phyloP scores from a whole-genome alignment of 1,140 invertebrate genomes.

The Oedothorax gibbosus region DNA sequence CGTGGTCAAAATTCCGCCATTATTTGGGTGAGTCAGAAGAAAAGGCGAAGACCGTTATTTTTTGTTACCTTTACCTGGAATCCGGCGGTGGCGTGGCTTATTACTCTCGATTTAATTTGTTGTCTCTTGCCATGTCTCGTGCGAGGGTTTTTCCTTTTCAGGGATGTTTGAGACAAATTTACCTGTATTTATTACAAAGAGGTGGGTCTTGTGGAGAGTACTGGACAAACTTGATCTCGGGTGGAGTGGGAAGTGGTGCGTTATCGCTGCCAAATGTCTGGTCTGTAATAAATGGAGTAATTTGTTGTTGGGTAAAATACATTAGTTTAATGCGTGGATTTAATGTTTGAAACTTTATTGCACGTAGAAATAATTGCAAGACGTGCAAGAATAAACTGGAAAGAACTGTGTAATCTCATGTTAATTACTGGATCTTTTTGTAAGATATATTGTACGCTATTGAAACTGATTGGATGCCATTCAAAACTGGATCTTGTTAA shows the following conservation, averaged over 20 bases:
- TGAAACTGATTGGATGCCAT: too few relatives aligned
- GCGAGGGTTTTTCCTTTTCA: background rate
- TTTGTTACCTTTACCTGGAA: background rate
- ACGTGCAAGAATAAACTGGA: too few relatives aligned
- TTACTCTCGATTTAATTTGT: background rate
- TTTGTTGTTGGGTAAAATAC: background rate
- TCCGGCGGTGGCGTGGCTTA: background rate
- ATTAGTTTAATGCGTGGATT: too few relatives aligned
- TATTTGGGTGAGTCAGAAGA: constrained; percentile 18
- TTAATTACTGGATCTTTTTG: too few relatives aligned
- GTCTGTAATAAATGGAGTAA: too few relatives aligned
- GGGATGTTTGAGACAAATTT: background rate
- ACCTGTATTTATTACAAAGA: background rate
- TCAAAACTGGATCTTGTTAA: too few relatives aligned
- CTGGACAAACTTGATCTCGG: background rate
- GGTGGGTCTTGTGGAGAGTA: background rate
- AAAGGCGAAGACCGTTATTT: constrained; percentile 16
- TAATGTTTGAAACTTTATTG: too few relatives aligned
- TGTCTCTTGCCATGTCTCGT: constrained; percentile 10
- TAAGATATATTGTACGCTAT: too few relatives aligned
- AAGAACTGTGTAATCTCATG: too few relatives aligned
- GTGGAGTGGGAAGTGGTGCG: background rate
- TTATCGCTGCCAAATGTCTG: background rate
- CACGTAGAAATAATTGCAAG: too few relatives aligned
- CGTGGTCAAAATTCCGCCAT: background rate